Evolutionary conservation across 2,113 vertebrate species (phyloP).

Genomic region (Etheostoma spectabile): DNA sequence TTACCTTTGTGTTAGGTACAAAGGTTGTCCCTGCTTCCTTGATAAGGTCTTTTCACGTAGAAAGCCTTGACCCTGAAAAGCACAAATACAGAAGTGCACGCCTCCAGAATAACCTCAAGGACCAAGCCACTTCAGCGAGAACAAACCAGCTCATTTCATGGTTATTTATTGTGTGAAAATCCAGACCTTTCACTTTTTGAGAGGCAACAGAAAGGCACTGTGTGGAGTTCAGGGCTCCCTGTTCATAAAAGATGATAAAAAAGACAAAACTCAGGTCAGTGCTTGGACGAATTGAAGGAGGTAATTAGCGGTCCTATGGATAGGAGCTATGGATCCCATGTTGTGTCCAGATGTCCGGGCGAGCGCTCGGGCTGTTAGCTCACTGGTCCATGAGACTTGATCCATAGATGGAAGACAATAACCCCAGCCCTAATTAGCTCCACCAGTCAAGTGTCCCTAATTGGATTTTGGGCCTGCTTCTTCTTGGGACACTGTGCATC

Average conservation of each 20-base stretch:
- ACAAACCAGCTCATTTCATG: conserved; percentile 51
- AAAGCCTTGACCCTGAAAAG: conserved; percentile 13
- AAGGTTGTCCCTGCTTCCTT: conserved; percentile 39
- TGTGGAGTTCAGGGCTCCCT: background rate
- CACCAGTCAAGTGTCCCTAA: conserved; percentile 80
- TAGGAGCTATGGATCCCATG: conserved; percentile 38
- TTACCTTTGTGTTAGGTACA: conserved; percentile 47
- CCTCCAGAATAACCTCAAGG: background rate
- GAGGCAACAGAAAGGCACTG: conserved; percentile 8
- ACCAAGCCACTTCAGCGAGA: conserved; percentile 14
- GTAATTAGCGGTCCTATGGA: conserved; percentile 72
- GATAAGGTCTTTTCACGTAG: conserved; percentile 28
- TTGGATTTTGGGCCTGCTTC: conserved; percentile 70
- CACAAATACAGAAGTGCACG: background rate
- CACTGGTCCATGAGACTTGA: conserved; percentile 70
- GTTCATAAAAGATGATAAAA: conserved; percentile 41
- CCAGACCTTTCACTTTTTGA: conserved; percentile 18
- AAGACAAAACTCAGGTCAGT: conserved; percentile 9
- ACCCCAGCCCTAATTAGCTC: conserved; percentile 71
- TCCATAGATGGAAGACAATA: conserved; percentile 72
- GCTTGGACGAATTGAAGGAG: conserved; percentile 26
- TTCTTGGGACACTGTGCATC: conserved; percentile 47
- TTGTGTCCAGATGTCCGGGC: conserved; percentile 70
- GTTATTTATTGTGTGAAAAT: conserved; percentile 40
- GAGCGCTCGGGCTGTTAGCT: conserved; percentile 47